phyloP scores from a whole-genome alignment of 1,140 invertebrate genomes.

The Bombyx mori region ASM3026992v2 NC_085128.1:2778501-2779000 shows the following conservation, averaged over 20 bases:
- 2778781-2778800: conserved; percentile 69
- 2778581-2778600: conserved; percentile 51
- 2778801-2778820: conserved; percentile 65
- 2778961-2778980: conserved; percentile 23
- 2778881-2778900: conserved; percentile 53
- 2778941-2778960: conserved; percentile 7
- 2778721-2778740: conserved; percentile 47
- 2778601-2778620: conserved; percentile 49
- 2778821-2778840: conserved; percentile 40
- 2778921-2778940: conserved; percentile 40
- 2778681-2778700: conserved; percentile 60
- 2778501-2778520: conserved; percentile 80
- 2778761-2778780: conserved; percentile 61
- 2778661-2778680: conserved; percentile 46
- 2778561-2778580: conserved; percentile 70
- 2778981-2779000: conserved; percentile 60
- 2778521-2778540: conserved; percentile 81
- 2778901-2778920: conserved; percentile 50
- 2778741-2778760: conserved; percentile 52
- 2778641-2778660: conserved; percentile 35
- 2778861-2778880: conserved; percentile 52
- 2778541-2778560: conserved; percentile 75
- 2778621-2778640: conserved; percentile 53
- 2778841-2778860: conserved; percentile 46
- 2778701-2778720: conserved; percentile 54